phyloP scores from a whole-genome alignment of 2,888 invertebrate genomes.

The Ommatoiulus sabulosus region DNA sequence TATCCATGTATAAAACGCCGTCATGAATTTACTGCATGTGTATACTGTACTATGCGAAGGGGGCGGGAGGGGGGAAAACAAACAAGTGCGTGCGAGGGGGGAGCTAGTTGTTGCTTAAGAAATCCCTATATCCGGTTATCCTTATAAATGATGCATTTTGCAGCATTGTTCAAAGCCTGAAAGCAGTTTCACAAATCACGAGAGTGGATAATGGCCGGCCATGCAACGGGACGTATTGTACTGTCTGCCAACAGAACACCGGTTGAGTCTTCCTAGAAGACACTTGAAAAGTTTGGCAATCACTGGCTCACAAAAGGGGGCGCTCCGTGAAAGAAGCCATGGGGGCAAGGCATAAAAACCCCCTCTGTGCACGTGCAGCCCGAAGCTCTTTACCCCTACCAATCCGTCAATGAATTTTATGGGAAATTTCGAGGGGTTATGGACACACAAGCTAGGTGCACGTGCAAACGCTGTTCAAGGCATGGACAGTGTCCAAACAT shows the following conservation, averaged over 20 bases:
- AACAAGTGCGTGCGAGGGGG: no score
- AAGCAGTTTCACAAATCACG: conserved; percentile 19
- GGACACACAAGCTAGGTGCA: neutral
- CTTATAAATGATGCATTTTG: conserved; percentile 19
- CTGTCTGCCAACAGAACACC: neutral
- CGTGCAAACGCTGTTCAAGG: neutral
- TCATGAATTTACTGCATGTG: neutral
- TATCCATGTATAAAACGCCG: no score
- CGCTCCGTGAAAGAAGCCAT: neutral
- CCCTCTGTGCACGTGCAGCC: neutral
- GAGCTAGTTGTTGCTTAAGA: neutral
- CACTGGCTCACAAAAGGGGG: neutral
- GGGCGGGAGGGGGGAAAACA: no score
- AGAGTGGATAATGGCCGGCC: neutral
- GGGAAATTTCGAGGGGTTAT: conserved; percentile 3
- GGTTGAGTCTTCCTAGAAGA: neutral
- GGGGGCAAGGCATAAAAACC: conserved; percentile 19
- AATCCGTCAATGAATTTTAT: conserved; percentile 12
- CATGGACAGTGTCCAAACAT: conserved; percentile 19
- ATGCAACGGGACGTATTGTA: neutral
- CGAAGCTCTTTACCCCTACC: neutral
- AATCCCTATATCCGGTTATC: conserved; percentile 19
- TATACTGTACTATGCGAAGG: neutral
- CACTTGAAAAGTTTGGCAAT: conserved; percentile 3
- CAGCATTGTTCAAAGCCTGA: neutral